Conservation (phyloP, 2,113 vertebrate genomes). For the Sander lucioperca region DNA sequence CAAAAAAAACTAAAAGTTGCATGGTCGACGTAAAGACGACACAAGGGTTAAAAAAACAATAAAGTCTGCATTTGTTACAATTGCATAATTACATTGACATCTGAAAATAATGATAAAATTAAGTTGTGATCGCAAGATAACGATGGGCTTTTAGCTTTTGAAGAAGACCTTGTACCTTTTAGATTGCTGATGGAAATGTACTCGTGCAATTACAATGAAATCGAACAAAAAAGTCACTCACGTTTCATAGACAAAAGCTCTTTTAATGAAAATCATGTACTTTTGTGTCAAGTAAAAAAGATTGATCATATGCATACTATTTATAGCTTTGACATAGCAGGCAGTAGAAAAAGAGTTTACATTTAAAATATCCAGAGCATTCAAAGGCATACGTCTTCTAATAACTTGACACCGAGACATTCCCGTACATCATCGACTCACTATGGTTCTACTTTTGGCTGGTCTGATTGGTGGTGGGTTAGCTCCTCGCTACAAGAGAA, state of each 20-base stretch:
- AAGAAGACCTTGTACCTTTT: too few relatives aligned
- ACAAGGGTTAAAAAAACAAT: too few relatives aligned
- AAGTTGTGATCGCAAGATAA: neutral
- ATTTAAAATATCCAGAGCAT: constrained; percentile 81
- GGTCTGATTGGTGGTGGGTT: constrained; percentile 47
- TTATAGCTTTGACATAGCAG: constrained; percentile 80
- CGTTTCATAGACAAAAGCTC: constrained; percentile 78
- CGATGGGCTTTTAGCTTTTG: neutral
- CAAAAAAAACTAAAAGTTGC: too few relatives aligned
- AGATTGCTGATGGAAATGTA: too few relatives aligned
- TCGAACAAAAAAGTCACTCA: constrained; percentile 31
- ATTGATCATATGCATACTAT: constrained; percentile 76
- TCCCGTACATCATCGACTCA: constrained; percentile 56
- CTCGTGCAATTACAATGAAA: neutral
- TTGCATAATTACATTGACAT: neutral
- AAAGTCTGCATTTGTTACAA: neutral
- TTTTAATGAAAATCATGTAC: constrained; percentile 70
- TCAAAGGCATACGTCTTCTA: constrained; percentile 76
- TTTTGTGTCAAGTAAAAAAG: constrained; percentile 76
- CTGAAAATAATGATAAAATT: neutral
- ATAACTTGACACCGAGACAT: constrained; percentile 72
- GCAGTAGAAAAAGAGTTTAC: constrained; percentile 81
- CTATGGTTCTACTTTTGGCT: constrained; percentile 64
- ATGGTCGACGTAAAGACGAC: too few relatives aligned
- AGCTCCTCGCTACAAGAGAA: constrained; percentile 48